These are phyloP conservation scores for Sinopyrophorus schimmeli DNA, from an alignment of 2,888 invertebrate genomes.

Conservation along the genomic window DNA sequence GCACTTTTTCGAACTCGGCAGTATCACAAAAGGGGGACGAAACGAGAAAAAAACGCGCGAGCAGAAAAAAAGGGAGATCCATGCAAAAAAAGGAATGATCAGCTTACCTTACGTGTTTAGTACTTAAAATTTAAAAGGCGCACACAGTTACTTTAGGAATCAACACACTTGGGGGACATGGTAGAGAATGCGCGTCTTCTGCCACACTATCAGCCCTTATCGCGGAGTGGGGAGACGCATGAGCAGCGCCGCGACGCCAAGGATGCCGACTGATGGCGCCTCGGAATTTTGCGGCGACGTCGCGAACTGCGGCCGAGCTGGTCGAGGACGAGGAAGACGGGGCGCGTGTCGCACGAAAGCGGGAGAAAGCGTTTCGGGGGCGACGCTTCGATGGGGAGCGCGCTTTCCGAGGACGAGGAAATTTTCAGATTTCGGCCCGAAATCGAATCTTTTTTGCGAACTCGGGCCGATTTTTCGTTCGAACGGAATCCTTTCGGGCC, in stretches of 20 bases:
- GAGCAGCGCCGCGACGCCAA: constrained; percentile 56
- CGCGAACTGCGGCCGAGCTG: constrained; percentile 20
- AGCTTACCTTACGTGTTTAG: constrained; percentile 52
- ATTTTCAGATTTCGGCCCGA: too few relatives aligned
- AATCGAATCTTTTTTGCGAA: too few relatives aligned
- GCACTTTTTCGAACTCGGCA: too few relatives aligned
- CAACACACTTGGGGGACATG: constrained; percentile 58
- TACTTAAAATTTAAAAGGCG: constrained; percentile 55
- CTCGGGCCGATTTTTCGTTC: too few relatives aligned
- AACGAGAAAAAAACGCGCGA: too few relatives aligned
- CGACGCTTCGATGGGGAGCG: too few relatives aligned
- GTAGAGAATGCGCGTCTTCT: constrained; percentile 58
- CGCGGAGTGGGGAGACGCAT: constrained; percentile 56
- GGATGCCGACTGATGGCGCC: constrained; percentile 56
- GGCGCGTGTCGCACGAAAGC: constrained; percentile 19
- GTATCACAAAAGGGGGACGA: too few relatives aligned
- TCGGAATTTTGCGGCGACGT: constrained; percentile 39
- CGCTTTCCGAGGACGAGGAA: too few relatives aligned
- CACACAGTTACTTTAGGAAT: constrained; percentile 56
- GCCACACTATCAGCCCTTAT: constrained; percentile 57
- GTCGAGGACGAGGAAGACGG: constrained; percentile 22
- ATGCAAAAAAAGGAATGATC: constrained; percentile 14
- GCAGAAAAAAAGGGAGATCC: constrained; percentile 3
- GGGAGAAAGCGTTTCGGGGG: constrained; percentile 29
- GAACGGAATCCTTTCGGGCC: too few relatives aligned